Evolutionary conservation across 2,113 vertebrate genomes (phyloP).

Genomic region (Myrmecophaga tridactyla): DNA sequence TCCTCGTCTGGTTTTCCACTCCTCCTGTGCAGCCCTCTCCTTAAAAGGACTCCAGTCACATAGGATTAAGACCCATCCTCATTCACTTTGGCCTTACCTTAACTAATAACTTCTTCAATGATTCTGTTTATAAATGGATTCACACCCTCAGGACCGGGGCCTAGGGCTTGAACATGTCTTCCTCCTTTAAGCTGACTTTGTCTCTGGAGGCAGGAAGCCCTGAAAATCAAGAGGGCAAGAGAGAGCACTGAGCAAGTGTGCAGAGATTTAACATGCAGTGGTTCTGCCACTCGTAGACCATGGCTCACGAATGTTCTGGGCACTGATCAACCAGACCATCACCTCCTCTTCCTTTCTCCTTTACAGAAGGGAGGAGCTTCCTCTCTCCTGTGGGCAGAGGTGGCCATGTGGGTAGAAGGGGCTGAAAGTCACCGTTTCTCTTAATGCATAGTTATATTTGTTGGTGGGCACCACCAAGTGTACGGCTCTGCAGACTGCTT

Average conservation of each 20-base stretch:
- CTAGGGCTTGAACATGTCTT: too few species aligned
- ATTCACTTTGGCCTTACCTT: too few species aligned
- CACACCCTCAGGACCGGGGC: too few species aligned
- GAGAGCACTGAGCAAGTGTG: not conserved
- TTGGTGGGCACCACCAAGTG: not conserved
- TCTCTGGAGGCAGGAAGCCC: not conserved
- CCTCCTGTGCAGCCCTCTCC: too few species aligned
- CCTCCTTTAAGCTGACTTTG: not conserved
- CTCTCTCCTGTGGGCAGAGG: not conserved
- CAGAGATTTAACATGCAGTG: not conserved
- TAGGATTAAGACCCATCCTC: too few species aligned
- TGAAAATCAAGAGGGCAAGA: not conserved
- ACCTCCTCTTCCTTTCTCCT: not conserved
- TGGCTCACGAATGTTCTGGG: not conserved
- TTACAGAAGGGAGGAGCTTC: not conserved
- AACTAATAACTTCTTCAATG: too few species aligned
- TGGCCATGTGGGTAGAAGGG: not conserved
- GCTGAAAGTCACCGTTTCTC: not conserved
- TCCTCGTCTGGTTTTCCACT: too few species aligned
- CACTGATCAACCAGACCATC: not conserved
- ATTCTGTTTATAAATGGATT: too few species aligned
- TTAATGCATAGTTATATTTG: fast-evolving
- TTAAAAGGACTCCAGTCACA: too few species aligned
- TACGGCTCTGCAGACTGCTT: fast-evolving
- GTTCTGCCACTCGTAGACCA: not conserved